A percentile compares a stretch with the other conserved stretches of the same genome.
Evolutionary conservation across 1,140 invertebrate species (phyloP).

Genomic region (Diabrotica virgifera): DNA sequence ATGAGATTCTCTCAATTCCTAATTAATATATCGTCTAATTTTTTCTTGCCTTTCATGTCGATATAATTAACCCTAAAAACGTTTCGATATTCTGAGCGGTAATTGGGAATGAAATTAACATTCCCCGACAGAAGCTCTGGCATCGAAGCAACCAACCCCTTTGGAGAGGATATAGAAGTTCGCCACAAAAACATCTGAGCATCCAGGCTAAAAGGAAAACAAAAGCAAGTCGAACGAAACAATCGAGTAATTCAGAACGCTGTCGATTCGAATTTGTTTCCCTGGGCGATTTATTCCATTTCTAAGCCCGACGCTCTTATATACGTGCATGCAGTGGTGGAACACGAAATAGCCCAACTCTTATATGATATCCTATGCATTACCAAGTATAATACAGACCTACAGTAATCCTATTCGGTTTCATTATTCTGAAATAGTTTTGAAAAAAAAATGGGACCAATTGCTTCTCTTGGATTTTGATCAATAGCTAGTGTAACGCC

Average conservation of each 20-base stretch:
- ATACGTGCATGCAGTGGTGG: constrained; percentile 6
- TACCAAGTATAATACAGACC: too few species aligned
- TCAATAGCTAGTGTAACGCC: too few species aligned
- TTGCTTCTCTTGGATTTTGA: too few species aligned
- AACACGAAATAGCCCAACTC: background rate
- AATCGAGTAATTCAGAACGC: constrained; percentile 31
- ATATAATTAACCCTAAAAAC: background rate
- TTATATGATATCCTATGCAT: too few species aligned
- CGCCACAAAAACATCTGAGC: constrained; percentile 20
- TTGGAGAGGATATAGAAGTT: constrained; percentile 5
- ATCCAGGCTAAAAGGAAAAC: constrained; percentile 24
- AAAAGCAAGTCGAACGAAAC: constrained; percentile 31
- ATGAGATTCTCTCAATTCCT: too few species aligned
- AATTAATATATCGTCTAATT: too few species aligned
- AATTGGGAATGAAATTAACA: background rate
- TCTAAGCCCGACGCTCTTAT: constrained; percentile 18
- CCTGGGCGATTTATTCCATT: constrained; percentile 32
- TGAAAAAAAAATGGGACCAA: too few species aligned
- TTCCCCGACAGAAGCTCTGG: constrained; percentile 3
- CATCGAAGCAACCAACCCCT: constrained; percentile 5
- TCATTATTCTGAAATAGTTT: too few species aligned
- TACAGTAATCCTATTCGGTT: too few species aligned
- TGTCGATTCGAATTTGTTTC: constrained; percentile 34
- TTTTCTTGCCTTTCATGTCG: background rate
- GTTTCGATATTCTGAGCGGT: background rate